phyloP scores from a whole-genome alignment of 2,888 invertebrate species.

The Lamproptera curius region DNA sequence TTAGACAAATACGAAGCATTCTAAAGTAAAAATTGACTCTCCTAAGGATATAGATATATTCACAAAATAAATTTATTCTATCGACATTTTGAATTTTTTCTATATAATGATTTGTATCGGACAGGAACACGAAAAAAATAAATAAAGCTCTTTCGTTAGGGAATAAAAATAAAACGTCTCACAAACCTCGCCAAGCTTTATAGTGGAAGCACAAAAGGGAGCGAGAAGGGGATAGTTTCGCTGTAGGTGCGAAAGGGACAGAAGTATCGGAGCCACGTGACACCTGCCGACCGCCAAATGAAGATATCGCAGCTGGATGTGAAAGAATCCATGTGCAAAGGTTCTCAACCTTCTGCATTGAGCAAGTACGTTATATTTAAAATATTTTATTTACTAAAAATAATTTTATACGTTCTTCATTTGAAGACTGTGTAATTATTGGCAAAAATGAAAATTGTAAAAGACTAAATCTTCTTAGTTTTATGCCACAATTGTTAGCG shows the following conservation, averaged over 20 bases:
- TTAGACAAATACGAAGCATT: too few relatives aligned
- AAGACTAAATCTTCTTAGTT: too few relatives aligned
- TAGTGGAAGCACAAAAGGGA: slow-evolving; percentile 53
- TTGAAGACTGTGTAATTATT: too few relatives aligned
- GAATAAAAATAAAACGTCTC: slow-evolving; percentile 44
- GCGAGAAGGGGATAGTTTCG: slow-evolving; percentile 36
- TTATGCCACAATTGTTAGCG: too few relatives aligned
- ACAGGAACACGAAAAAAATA: slow-evolving; percentile 61
- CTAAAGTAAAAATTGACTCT: too few relatives aligned
- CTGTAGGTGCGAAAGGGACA: slow-evolving; percentile 38
- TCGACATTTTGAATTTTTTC: too few relatives aligned
- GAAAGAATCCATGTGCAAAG: slow-evolving; percentile 50
- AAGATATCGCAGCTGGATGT: slow-evolving; percentile 77
- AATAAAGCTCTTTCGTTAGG: slow-evolving; percentile 60
- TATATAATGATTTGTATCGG: slow-evolving; percentile 51
- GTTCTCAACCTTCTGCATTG: slow-evolving; percentile 47
- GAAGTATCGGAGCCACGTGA: slow-evolving; percentile 56
- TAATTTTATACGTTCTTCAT: too few relatives aligned
- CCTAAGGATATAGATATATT: too few relatives aligned
- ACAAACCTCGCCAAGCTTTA: slow-evolving; percentile 57
- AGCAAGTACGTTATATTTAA: too few relatives aligned
- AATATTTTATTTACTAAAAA: too few relatives aligned
- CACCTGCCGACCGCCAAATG: slow-evolving; percentile 77
- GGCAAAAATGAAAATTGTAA: too few relatives aligned
- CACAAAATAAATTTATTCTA: too few relatives aligned